Evolutionary conservation across 2,113 vertebrate genomes (phyloP).

Genomic region (Oceanodroma tethys): DNA sequence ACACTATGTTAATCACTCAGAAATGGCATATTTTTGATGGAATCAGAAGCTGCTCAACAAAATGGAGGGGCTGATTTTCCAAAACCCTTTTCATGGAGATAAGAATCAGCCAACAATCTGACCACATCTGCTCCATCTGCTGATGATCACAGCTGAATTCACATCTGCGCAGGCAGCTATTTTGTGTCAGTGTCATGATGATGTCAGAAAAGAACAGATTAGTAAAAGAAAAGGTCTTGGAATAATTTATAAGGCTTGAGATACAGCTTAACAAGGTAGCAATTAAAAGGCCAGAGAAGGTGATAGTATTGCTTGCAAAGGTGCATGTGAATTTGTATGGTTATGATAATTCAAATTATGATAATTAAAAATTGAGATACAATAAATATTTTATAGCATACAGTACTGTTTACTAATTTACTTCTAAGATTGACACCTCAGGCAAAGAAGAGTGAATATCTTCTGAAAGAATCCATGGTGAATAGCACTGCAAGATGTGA

Average conservation of each 20-base stretch:
- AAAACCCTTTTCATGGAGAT: background rate
- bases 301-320: background rate
- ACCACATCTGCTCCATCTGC: background rate
- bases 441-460: background rate
- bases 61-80: background rate
- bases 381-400: too few relatives aligned
- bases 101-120: background rate
- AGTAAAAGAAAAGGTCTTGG: background rate
- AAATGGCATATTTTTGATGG: background rate
- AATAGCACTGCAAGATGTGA: background rate
- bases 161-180: background rate
- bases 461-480: background rate
- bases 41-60: background rate
- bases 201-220: background rate
- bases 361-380: background rate
- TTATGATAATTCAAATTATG: background rate
- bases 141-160: background rate
- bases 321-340: background rate
- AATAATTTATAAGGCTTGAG: background rate
- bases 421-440: background rate
- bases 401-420: background rate
- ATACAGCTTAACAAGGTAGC: background rate
- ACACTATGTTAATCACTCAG: background rate
- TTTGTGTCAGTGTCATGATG: background rate
- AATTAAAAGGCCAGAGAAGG: background rate